Percentiles rank a stretch among this genome's conserved stretches.
Conservation (phyloP, 2,888 invertebrate species). For the Zeuzera pyrina region DNA sequence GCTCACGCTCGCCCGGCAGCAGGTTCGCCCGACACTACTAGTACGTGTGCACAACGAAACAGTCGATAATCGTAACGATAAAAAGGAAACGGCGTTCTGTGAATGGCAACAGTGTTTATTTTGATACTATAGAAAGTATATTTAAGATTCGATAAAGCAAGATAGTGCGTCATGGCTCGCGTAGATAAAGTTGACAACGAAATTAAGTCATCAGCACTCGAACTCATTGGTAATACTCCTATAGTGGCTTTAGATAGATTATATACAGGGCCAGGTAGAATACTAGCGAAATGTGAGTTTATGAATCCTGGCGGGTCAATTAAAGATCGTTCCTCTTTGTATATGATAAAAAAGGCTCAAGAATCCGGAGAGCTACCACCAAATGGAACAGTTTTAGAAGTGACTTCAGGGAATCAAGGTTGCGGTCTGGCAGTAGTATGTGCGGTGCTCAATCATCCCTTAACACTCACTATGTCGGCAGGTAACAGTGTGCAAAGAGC, state of each 20-base stretch:
- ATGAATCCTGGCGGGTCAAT: constrained; percentile 65
- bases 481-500: constrained; percentile 61
- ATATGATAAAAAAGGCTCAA: constrained; percentile 47
- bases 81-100: background rate
- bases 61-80: background rate
- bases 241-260: constrained; percentile 58
- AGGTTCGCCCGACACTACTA: background rate
- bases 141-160: background rate
- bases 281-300: constrained; percentile 62
- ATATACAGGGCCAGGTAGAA: constrained; percentile 51
- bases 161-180: constrained; percentile 6
- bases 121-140: too few relatives aligned
- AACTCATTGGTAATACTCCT: constrained; percentile 60
- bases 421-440: constrained; percentile 62
- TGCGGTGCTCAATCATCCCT: constrained; percentile 52
- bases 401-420: constrained; percentile 63
- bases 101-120: too few relatives aligned
- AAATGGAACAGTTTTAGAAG: constrained; percentile 47
- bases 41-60: background rate
- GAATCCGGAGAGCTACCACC: constrained; percentile 42
- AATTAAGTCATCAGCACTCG: constrained; percentile 55
- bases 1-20: too few relatives aligned
- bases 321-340: constrained; percentile 54
- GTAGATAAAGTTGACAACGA: constrained; percentile 33
- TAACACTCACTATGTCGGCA: constrained; percentile 56